Base-by-base conservation (phyloP, 2,797 vertebrate genomes). In the Eurystomus glaucurus region DNA sequence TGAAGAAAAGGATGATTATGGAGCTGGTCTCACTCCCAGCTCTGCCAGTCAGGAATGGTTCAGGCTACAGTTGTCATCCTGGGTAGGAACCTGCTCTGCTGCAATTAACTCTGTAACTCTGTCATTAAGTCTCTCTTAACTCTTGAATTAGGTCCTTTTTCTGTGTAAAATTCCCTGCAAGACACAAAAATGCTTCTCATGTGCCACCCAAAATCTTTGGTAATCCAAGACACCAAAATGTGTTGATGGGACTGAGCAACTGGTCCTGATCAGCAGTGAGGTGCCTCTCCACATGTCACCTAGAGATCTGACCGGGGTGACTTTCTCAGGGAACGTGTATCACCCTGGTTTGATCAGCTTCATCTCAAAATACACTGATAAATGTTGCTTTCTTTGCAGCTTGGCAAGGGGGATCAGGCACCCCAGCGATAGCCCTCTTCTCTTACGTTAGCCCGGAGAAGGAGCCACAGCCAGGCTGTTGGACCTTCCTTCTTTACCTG, bases 21-120 rank as follows among this genome's bases (percentile, higher is more conserved):
- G 60, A 91, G 51, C 35, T 64, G 51, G 39, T 80, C 19, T 60
- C 22, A 28, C 41, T 60, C 37, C 33, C 60, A 45, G 58, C 68
- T 91, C 81, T 7, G 3, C 26, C 35, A 45, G 54, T 25, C 35
- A 55, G 72, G 45, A 77, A 16, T 14, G 39, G 72, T 33, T 65
- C 57, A 72, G 78, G 48, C 29, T 75, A 65, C 74, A 76, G 52
- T 39, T 70, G 17, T 39, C 18, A 20, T 54, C 58, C 87, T 55
- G 78, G 21, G 12, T 39, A 54, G 41, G 54, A 28, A 61, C 26
- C 64, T 79, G 51, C 41, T 83, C 6, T 80, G 45, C 65, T 81
- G 82, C 71, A 88, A 79, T 85, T 50, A 91, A 41, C 81, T 79
- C 58, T 54, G 11, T 45, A 52, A 16, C 71, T 75, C 52, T 70